Evolutionary conservation across 2,113 vertebrate species (phyloP).

Genomic region (mouse (Mus musculus)): DNA sequence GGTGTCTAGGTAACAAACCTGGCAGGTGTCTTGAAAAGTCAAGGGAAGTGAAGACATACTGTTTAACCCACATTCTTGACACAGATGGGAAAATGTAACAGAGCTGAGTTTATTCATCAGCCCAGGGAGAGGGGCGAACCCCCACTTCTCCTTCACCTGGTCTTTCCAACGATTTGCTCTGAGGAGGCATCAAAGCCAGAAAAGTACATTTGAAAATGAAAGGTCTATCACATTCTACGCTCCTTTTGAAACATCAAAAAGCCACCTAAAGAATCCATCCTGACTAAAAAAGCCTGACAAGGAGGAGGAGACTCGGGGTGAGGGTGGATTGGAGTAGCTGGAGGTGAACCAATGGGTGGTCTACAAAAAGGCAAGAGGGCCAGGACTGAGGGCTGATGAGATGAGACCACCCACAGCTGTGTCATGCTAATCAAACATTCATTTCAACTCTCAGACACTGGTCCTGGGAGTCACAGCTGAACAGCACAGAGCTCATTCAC

Average conservation of each 20-base stretch:
- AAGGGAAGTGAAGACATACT: neutral
- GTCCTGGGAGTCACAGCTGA: slow-evolving; percentile 64
- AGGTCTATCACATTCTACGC: slow-evolving; percentile 77
- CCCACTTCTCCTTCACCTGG: slow-evolving; percentile 63
- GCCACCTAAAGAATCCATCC: slow-evolving; percentile 67
- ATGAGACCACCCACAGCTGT: slow-evolving; percentile 44
- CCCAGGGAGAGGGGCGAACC: slow-evolving; percentile 59
- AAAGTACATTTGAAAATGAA: slow-evolving; percentile 74
- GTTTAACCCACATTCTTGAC: slow-evolving; percentile 70
- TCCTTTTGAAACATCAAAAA: slow-evolving; percentile 80
- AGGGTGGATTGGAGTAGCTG: slow-evolving; percentile 60
- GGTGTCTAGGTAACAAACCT: slow-evolving; percentile 40
- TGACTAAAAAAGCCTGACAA: slow-evolving; percentile 54
- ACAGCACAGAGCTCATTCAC: slow-evolving; percentile 28
- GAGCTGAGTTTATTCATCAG: slow-evolving; percentile 60
- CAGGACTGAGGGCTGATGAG: slow-evolving; percentile 63
- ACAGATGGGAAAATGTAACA: slow-evolving; percentile 7
- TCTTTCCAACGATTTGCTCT: slow-evolving; percentile 77
- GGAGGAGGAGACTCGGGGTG: slow-evolving; percentile 56
- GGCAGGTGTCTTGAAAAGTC: slow-evolving; percentile 26
- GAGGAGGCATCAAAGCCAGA: slow-evolving; percentile 73
- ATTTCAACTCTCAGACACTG: slow-evolving; percentile 65
- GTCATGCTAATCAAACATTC: slow-evolving; percentile 71
- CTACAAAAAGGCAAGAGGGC: neutral
- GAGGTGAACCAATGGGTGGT: slow-evolving; percentile 59